Conservation (phyloP, 2,888 invertebrate genomes). For the Merodon equestris region DNA sequence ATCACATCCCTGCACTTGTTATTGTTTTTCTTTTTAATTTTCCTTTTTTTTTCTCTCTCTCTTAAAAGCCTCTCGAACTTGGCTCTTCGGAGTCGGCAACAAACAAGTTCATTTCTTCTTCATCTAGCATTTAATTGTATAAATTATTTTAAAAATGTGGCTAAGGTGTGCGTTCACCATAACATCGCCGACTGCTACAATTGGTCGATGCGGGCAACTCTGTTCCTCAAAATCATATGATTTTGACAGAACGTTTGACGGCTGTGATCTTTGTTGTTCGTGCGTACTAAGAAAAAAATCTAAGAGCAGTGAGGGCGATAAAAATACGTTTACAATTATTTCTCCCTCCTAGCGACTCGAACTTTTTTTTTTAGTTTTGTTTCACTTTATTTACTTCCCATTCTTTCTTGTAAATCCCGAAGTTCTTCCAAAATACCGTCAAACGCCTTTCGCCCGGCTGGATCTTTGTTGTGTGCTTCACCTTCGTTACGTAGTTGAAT, state of each 20-base stretch:
- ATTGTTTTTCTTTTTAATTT: too few relatives aligned
- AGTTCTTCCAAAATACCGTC: slow-evolving; percentile 5
- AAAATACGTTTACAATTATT: slow-evolving; percentile 37
- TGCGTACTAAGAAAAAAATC: slow-evolving; percentile 47
- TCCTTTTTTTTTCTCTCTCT: too few relatives aligned
- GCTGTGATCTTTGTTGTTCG: slow-evolving; percentile 57
- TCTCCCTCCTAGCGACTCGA: slow-evolving; percentile 40
- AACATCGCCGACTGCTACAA: slow-evolving; percentile 18
- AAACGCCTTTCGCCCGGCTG: not conserved
- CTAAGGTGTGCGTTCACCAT: not conserved
- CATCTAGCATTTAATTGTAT: too few relatives aligned
- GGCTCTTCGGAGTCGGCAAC: too few relatives aligned
- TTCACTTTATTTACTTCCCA: slow-evolving; percentile 44
- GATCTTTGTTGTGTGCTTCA: slow-evolving; percentile 10
- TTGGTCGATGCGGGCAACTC: not conserved
- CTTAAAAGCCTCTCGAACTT: too few relatives aligned
- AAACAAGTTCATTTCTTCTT: too few relatives aligned
- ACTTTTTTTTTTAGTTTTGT: slow-evolving; percentile 56
- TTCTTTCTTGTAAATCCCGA: slow-evolving; percentile 8
- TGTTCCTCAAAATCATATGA: slow-evolving; percentile 51
- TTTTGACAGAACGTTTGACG: slow-evolving; percentile 54
- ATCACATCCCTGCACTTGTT: too few relatives aligned
- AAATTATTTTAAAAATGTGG: too few relatives aligned
- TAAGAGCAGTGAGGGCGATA: slow-evolving; percentile 49
- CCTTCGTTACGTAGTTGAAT: slow-evolving; percentile 42